Evolutionary conservation across 2,888 invertebrate species (phyloP), one percentile per base, ranked within the genome.

Genomic region (Bellardia bayeri): DNA sequence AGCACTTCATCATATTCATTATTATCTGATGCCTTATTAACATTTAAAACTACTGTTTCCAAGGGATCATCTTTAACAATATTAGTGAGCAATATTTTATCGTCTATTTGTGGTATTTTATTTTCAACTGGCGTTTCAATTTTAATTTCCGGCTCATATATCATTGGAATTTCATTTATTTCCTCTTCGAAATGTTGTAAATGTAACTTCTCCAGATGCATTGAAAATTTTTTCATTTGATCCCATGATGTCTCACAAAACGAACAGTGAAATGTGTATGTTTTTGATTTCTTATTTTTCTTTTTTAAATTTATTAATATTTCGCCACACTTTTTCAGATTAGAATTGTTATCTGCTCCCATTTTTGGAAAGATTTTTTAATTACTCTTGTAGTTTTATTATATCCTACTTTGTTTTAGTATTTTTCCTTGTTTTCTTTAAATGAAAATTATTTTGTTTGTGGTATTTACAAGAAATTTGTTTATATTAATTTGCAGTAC

Each of bases 141-240:
- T 69, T 85, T 85, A 37, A 85, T 81, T 71, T 75, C 85, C 2
- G 80, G 80, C 13, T 78, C 76, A 71, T 72, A 83, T 45, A 75
- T 75, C 30, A 81, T 61, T 5, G 69, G 54, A 37, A 45, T 54
- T 23, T 85, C 69, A 7, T 30, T 16, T 3, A 56, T 30, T 40
- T 75, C 75, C 9, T 85, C 75, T 4, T 69, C 69, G 16, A 85
- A 76, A 30, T 76, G 37, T 63, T 75, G 40, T 37, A 75, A 71
- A 64, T 85, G 85, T 13, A 71, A 16, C 30, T 76, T 45, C 37
- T 87, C 87, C 16, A 87, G 23, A 64, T 87, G 87, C 64, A 81
- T 63, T 11, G 87, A 84, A 58, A 87, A 87, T 76, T 87, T 87
- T 76, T 87, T 87, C 71, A 87, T 80, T 76, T 87, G 84, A 72